These are phyloP conservation scores for Leucophenga montana DNA, from an alignment of 2,888 invertebrate species.

Conservation along the genomic window DNA sequence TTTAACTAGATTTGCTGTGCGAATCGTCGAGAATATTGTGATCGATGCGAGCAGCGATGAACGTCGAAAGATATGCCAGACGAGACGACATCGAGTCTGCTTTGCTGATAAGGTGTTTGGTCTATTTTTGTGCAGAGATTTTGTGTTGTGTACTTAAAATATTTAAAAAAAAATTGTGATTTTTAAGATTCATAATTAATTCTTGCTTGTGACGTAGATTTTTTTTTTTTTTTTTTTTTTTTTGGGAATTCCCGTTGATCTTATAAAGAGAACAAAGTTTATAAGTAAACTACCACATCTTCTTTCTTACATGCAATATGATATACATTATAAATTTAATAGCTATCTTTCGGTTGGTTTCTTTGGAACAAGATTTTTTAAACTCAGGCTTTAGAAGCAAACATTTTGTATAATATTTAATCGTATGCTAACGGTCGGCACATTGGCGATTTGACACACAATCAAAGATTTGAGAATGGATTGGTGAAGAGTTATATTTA, in stretches of 20 bases:
- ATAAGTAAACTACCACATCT: too few relatives aligned
- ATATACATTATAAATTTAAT: too few relatives aligned
- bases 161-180: neutral
- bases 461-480: neutral
- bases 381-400: neutral
- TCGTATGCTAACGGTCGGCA: constrained; percentile 57
- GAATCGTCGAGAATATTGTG: neutral
- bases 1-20: neutral
- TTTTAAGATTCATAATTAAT: too few relatives aligned
- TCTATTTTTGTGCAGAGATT: too few relatives aligned
- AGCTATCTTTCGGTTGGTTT: neutral
- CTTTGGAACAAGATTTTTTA: too few relatives aligned
- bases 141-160: constrained; percentile 36
- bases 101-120: neutral
- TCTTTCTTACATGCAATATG: too few relatives aligned
- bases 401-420: constrained; percentile 17
- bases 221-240: too few relatives aligned
- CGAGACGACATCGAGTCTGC: too few relatives aligned
- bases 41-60: neutral
- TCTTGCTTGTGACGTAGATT: constrained; percentile 50
- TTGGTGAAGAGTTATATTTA: constrained; percentile 7
- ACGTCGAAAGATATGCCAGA: too few relatives aligned
- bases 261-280: too few relatives aligned
- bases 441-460: constrained; percentile 38
- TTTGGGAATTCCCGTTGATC: constrained; percentile 54